Evolutionary conservation across 1,140 invertebrate species (phyloP), one percentile per base, ranked within the genome.

Genomic region (Sycophaga agraensis): DNA sequence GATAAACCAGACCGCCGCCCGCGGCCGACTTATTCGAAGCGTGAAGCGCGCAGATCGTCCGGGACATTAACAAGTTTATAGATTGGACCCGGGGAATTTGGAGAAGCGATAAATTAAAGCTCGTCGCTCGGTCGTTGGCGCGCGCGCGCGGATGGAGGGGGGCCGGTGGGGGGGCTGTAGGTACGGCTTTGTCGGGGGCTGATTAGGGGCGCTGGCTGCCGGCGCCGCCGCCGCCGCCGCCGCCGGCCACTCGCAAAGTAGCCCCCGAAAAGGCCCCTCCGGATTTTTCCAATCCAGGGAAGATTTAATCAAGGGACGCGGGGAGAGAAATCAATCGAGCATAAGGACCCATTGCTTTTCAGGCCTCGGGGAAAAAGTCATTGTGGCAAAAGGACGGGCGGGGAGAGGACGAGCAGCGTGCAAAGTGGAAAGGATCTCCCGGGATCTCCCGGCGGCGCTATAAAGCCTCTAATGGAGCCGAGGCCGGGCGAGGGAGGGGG

Each of bases 321-420:
- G 21, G 22, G 48, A 50, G 51, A 62, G 56, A 64, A 59, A 64
- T 64, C 62, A 64, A 64, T 64, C 62, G 62, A 64, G 55, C 62
- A 54, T 54, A 50, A 54, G 61, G 31, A 62, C 22, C 45, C 45
- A 54, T 37, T 53, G 58, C 57, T 58, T 58, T 58, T 58, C 55
- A 48, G 26, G 55, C 26, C 16, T 45, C 7, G 17, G 22, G 39
- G 58, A 56, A 56, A 63, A 51, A 63, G 61, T 63, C 61, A 63
- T 63, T 58, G 61, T 63, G 61, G 49, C 49, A 53, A 49, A 53
- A 40, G 34, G 50, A 22, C 9, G 14, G 22, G 2, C 26, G 21
- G 21, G 12, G 28, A 31, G 26, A 19, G 22, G 28, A 16, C 2
- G 5, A 7, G 4, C 2, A 16, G 49, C 24, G 56, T 39, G 45